Evolutionary conservation across 2,888 invertebrate species (phyloP).

Genomic region (Synergus japonicus): DNA sequence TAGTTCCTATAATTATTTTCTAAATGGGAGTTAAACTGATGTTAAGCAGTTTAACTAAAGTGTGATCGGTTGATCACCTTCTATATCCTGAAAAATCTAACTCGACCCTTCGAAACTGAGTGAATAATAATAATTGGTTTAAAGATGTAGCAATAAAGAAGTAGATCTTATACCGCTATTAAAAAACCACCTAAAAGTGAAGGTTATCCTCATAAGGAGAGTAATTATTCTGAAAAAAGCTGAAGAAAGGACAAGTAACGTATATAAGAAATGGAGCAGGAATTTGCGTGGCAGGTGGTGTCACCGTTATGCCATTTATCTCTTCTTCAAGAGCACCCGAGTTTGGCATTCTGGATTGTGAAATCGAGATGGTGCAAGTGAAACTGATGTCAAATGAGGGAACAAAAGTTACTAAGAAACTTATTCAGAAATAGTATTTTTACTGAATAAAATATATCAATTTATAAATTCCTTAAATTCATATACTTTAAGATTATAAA

Average conservation of each 20-base stretch:
- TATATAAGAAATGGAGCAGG: constrained; percentile 13
- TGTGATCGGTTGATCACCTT: too few species aligned
- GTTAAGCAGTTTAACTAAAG: too few species aligned
- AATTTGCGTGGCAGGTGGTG: constrained; percentile 39
- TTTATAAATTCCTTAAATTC: not conserved
- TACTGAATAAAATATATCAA: not conserved
- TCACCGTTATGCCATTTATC: constrained; percentile 35
- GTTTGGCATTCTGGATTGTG: constrained; percentile 14
- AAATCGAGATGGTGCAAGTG: not conserved
- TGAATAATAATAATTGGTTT: too few species aligned
- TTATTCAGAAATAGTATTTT: not conserved
- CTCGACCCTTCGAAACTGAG: too few species aligned
- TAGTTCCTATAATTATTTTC: too few species aligned
- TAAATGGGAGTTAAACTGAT: too few species aligned
- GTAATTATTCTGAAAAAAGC: constrained; percentile 6
- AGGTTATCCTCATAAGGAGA: constrained; percentile 27
- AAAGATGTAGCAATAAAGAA: too few species aligned
- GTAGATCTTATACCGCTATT: not conserved
- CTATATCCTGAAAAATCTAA: too few species aligned
- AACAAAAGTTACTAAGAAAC: not conserved
- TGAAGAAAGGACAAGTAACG: not conserved
- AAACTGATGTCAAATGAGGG: constrained; percentile 5
- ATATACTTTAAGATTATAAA: not conserved
- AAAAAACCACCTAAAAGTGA: constrained; percentile 9
- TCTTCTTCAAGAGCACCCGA: constrained; percentile 26